Evolutionary conservation across 64 coral and sea anemone genomes (phyloP).

Genomic region (Cladopsammia gracilis): DNA sequence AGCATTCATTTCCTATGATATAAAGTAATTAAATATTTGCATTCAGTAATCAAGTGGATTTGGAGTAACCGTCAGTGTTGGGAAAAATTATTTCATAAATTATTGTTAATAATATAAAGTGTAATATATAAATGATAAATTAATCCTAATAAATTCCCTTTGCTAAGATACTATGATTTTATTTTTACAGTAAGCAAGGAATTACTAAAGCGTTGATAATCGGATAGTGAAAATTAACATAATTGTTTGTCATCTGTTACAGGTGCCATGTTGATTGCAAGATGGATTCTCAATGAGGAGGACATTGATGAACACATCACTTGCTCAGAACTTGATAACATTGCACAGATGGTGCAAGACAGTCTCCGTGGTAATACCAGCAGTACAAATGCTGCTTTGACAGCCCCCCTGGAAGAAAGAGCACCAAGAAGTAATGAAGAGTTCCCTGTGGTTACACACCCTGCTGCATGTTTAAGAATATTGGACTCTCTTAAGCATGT

Average conservation of each 20-base stretch:
- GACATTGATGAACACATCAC: constrained; percentile 50
- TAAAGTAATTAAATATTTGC: too few relatives aligned
- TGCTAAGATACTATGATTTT: too few relatives aligned
- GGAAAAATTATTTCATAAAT: too few relatives aligned
- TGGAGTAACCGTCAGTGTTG: too few relatives aligned
- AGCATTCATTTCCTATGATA: too few relatives aligned
- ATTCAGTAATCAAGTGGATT: too few relatives aligned
- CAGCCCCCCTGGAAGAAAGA: background rate
- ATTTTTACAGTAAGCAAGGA: too few relatives aligned
- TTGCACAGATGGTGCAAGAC: constrained; percentile 71
- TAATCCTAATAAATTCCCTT: too few relatives aligned
- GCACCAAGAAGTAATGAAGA: background rate
- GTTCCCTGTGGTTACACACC: constrained; percentile 1
- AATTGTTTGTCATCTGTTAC: background rate
- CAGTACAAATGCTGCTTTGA: background rate
- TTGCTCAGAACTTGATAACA: constrained; percentile 50
- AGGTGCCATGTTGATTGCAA: constrained; percentile 88
- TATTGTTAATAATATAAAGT: too few relatives aligned
- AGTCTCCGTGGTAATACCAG: constrained; percentile 37
- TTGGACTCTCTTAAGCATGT: constrained; percentile 75
- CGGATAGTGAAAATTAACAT: too few relatives aligned
- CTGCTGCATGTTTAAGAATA: constrained; percentile 44
- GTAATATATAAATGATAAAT: too few relatives aligned
- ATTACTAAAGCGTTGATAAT: too few relatives aligned
- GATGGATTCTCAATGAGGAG: constrained; percentile 87